phyloP scores from a whole-genome alignment of 1,140 invertebrate genomes.

The Chironomus striatipennis region DNA sequence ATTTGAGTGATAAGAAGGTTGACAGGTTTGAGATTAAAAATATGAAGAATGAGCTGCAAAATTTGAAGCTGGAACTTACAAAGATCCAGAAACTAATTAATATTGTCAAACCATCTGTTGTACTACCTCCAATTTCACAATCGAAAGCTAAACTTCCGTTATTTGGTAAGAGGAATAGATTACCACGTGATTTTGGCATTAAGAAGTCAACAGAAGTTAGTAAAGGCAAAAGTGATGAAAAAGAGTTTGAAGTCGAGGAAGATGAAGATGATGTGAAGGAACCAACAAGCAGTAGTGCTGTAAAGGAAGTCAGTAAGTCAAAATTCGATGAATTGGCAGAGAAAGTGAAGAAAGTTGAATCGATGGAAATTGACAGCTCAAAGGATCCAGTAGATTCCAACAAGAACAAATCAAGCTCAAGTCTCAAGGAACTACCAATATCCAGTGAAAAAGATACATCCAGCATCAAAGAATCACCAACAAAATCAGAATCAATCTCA shows the following conservation, averaged over 20 bases:
- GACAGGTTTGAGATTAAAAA: slow-evolving; percentile 45
- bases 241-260: slow-evolving; percentile 37
- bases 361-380: slow-evolving; percentile 2
- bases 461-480: slow-evolving; percentile 4
- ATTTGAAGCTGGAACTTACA: slow-evolving; percentile 59
- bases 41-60: slow-evolving; percentile 51
- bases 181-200: slow-evolving; percentile 32
- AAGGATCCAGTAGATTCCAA: slow-evolving; percentile 19
- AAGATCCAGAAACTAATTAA: slow-evolving; percentile 63
- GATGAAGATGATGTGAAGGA: slow-evolving; percentile 32
- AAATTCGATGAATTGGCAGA: no score
- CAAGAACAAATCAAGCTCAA: background rate
- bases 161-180: slow-evolving; percentile 35
- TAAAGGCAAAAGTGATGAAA: slow-evolving; percentile 32
- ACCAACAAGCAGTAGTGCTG: no score
- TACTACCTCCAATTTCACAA: slow-evolving; percentile 46
- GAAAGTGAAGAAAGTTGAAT: no score
- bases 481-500: background rate
- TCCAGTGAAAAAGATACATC: background rate
- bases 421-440: background rate
- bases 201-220: slow-evolving; percentile 25
- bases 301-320: no score
- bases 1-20: slow-evolving; percentile 41
- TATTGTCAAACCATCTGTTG: slow-evolving; percentile 60
- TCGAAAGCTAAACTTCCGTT: slow-evolving; percentile 31